Percentiles rank a stretch among this genome's conserved stretches.
phyloP scores from a whole-genome alignment of 1,140 invertebrate genomes.

The Bombus terrestris region DNA sequence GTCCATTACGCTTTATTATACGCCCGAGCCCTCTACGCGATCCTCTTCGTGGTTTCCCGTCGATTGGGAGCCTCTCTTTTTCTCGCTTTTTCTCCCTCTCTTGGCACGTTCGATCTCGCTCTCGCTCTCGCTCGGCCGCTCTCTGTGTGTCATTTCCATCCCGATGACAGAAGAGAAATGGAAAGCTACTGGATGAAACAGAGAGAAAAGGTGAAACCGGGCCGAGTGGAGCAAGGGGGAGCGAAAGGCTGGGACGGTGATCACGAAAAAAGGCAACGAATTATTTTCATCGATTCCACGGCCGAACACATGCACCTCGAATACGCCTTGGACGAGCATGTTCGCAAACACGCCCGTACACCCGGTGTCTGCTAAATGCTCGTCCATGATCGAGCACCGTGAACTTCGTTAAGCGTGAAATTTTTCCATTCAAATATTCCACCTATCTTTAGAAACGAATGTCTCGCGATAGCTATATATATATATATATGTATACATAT shows the following conservation, averaged over 20 bases:
- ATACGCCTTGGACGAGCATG: neutral
- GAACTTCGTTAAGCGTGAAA: neutral
- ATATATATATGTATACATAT: rapidly evolving
- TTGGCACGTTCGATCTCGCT: constrained; percentile 34
- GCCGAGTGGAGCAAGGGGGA: neutral
- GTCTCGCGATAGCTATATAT: too few species aligned
- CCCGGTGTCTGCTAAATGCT: constrained; percentile 1
- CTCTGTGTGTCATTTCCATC: constrained; percentile 25
- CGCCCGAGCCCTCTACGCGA: constrained; percentile 64
- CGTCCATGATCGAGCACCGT: neutral
- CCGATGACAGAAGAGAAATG: constrained; percentile 46
- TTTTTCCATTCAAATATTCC: too few species aligned
- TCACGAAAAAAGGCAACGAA: constrained; percentile 76
- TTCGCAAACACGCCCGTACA: neutral
- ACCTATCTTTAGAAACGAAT: too few species aligned
- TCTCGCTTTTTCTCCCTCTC: neutral
- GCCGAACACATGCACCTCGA: neutral
- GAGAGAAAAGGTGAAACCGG: neutral
- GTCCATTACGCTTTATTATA: constrained; percentile 79
- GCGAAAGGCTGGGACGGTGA: constrained; percentile 57
- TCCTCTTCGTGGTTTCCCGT: constrained; percentile 60
- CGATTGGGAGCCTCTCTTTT: constrained; percentile 50
- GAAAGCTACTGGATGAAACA: constrained; percentile 1
- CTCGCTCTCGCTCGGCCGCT: neutral
- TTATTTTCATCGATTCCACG: constrained; percentile 77